These are phyloP conservation scores for Drosophila asahinai DNA, from an alignment of 1,140 invertebrate genomes.

Conservation along the genomic window DNA sequence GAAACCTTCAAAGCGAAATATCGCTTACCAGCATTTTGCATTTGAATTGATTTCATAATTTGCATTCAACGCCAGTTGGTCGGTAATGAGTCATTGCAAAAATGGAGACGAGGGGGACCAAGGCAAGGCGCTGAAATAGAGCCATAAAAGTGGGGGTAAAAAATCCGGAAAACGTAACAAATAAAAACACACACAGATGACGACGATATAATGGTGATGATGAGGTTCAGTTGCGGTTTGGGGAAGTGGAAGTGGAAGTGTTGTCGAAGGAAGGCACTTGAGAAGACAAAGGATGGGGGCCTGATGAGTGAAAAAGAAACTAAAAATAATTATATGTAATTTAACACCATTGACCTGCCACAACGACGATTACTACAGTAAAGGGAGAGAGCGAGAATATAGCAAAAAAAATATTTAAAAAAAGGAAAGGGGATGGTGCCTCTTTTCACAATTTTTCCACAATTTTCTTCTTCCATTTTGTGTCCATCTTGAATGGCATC, in stretches of 20 bases:
- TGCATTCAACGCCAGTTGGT: slow-evolving; percentile 26
- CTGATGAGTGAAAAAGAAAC: slow-evolving; percentile 14
- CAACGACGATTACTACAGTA: slow-evolving; percentile 36
- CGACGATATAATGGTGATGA: slow-evolving; percentile 15
- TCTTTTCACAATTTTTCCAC: neutral
- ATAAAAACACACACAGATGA: slow-evolving; percentile 21
- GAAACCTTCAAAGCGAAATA: slow-evolving; percentile 18
- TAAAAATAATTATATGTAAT: slow-evolving; percentile 77
- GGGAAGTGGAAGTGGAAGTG: slow-evolving; percentile 10
- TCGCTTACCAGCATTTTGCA: slow-evolving; percentile 22
- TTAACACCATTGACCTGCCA: slow-evolving; percentile 77
- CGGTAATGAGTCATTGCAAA: slow-evolving; percentile 35
- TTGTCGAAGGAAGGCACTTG: slow-evolving; percentile 56
- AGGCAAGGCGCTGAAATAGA: neutral
- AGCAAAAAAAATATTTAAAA: neutral
- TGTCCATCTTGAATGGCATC: slow-evolving; percentile 32
- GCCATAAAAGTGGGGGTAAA: slow-evolving; percentile 1
- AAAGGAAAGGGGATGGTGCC: neutral
- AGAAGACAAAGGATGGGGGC: slow-evolving; percentile 26
- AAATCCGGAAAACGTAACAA: slow-evolving; percentile 47
- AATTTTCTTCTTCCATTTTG: neutral
- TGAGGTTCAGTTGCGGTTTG: slow-evolving; percentile 50
- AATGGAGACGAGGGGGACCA: neutral
- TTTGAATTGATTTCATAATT: slow-evolving; percentile 45
- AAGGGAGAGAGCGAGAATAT: neutral